phyloP scores from a whole-genome alignment of 2,888 invertebrate genomes.

The Spialia ferax region DNA sequence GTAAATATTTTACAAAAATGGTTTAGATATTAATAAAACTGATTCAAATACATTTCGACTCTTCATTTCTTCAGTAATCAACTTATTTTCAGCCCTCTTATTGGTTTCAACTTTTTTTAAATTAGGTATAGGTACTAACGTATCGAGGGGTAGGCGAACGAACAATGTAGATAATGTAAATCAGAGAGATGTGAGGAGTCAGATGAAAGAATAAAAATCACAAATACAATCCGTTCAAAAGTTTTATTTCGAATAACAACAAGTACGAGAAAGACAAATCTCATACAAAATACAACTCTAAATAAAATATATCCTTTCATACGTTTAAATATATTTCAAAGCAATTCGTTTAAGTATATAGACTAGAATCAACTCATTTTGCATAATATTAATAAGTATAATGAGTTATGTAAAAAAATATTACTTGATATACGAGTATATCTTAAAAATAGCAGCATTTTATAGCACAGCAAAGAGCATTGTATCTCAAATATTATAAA shows the following conservation, averaged over 20 bases:
- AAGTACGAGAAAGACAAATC: constrained; percentile 74
- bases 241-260: constrained; percentile 77
- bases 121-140: too few relatives aligned
- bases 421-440: too few relatives aligned
- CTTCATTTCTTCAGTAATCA: too few relatives aligned
- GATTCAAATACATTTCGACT: too few relatives aligned
- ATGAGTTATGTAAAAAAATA: too few relatives aligned
- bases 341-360: constrained; percentile 40
- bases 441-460: not conserved
- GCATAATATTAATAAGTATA: constrained; percentile 6
- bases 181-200: not conserved
- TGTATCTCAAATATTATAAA: not conserved
- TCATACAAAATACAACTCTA: constrained; percentile 80
- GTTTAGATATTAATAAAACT: too few relatives aligned
- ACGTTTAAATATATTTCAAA: constrained; percentile 34
- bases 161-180: not conserved
- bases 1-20: too few relatives aligned
- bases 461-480: not conserved
- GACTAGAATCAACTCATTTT: constrained; percentile 49
- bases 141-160: too few relatives aligned
- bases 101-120: too few relatives aligned
- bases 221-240: constrained; percentile 57
- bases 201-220: constrained; percentile 39
- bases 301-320: constrained; percentile 55
- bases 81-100: too few relatives aligned